Evolutionary conservation across 2,888 invertebrate genomes (phyloP), one percentile per base, ranked within the genome.

Genomic region (Melinaea marsaeus): DNA sequence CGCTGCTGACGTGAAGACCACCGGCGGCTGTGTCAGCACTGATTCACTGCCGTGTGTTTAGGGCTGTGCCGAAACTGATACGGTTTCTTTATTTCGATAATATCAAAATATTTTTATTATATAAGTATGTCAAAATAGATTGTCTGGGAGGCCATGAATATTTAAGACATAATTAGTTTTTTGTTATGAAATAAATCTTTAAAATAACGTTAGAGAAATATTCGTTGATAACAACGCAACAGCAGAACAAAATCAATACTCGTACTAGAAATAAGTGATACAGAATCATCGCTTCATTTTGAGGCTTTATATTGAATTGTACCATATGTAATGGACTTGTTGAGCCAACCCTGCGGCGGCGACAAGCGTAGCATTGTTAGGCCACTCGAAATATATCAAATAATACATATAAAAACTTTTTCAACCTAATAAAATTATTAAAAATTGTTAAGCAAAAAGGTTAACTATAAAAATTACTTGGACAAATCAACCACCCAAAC

Each of bases 361-460:
- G 84, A 90, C 90, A 90, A 89, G 86, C 90, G 84, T 84, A 87
- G 88, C 90, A 90, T 90, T 90, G 90, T 90, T 90, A 90, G 84
- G 82, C 87, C 89, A 89, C 90, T 88, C 86, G 85, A 87, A 89
- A 89, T 87, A 88, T 85, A 84, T 65, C 58, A 63, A 61, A 65
- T 62, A 61, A 59, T 75, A 75, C 75, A 74, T 74, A 59, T 46
- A 46, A 46, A 46, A 59, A 34, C 37, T 13, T 51, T 34, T 51
- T 34, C 51, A n/a, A 46, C 35, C 54, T 42, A 57, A 63, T 11
- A 32, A 51, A 57, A 42, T 11, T 37, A 46, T 34, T 61, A 61
- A 56, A 58, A 55, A 64, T 42, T 22, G 32, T 51, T 22, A 22
- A 22, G 22, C 22, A 22, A 22, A 22, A 37, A 2, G 2, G 37